phyloP scores from a whole-genome alignment of 2,113 vertebrate species.

The Nanorana parkeri region DNA sequence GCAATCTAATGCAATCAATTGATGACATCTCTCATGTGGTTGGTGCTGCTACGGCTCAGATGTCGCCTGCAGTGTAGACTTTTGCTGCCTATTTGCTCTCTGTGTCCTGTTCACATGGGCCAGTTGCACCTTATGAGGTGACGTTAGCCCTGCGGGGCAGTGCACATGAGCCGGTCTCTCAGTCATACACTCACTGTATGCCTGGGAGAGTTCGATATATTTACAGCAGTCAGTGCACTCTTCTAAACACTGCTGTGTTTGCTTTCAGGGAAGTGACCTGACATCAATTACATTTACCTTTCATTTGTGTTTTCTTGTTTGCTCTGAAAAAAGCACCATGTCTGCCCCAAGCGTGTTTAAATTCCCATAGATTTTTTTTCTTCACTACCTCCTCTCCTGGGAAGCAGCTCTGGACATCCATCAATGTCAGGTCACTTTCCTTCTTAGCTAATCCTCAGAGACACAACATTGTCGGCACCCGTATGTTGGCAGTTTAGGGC shows the following conservation, averaged over 20 bases:
- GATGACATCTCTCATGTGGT: background rate
- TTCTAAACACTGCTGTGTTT: slow-evolving; percentile 16
- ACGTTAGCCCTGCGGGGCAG: background rate
- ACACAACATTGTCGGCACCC: too few relatives aligned
- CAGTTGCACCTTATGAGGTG: background rate
- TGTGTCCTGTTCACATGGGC: slow-evolving; percentile 6
- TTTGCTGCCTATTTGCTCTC: background rate
- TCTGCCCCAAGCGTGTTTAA: slow-evolving; percentile 22
- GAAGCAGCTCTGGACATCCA: background rate
- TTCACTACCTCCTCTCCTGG: slow-evolving; percentile 4
- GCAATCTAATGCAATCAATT: too few relatives aligned
- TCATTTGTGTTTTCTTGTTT: slow-evolving; percentile 33
- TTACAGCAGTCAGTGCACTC: slow-evolving; percentile 26
- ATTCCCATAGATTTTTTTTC: slow-evolving; percentile 14
- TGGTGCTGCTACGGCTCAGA: background rate
- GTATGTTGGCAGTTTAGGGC: too few relatives aligned
- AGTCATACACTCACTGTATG: slow-evolving; percentile 7
- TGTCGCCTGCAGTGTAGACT: background rate
- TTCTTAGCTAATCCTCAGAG: too few relatives aligned
- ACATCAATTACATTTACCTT: slow-evolving; percentile 29
- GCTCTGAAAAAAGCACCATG: background rate
- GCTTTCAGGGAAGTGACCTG: slow-evolving; percentile 37
- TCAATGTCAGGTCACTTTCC: background rate
- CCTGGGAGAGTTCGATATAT: slow-evolving; percentile 24
- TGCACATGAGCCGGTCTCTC: background rate